Evolutionary conservation across 92 coral and sea anemone species (phyloP).

Genomic region (Actinernus sp.): DNA sequence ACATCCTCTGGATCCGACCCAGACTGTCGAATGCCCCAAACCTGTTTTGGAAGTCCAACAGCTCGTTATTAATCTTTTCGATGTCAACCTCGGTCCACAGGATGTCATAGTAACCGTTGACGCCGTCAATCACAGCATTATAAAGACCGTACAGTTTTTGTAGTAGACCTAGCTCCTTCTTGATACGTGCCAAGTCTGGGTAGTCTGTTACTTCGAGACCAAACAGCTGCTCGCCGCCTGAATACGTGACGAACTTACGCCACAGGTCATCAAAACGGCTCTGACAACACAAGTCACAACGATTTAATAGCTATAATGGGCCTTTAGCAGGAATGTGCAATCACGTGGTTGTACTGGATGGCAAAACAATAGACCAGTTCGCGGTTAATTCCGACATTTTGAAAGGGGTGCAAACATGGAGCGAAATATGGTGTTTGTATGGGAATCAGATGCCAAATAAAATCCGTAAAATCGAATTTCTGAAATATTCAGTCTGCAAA

Average conservation of each 20-base stretch:
- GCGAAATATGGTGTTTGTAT: too few species aligned
- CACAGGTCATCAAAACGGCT: constrained; percentile 87
- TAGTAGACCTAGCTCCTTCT: constrained; percentile 82
- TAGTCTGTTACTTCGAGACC: constrained; percentile 86
- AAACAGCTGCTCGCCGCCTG: constrained; percentile 90
- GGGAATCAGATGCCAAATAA: too few species aligned
- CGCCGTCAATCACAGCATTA: constrained; percentile 88
- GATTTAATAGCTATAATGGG: too few species aligned
- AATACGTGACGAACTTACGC: constrained; percentile 87
- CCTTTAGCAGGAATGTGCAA: too few species aligned
- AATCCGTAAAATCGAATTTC: too few species aligned
- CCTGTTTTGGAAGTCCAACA: constrained; percentile 93
- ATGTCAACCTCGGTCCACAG: constrained; percentile 93
- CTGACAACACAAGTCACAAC: constrained; percentile 15
- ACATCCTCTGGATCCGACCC: too few species aligned
- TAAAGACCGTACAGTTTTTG: constrained; percentile 91
- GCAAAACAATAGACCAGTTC: too few species aligned
- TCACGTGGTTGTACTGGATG: too few species aligned
- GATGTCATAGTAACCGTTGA: constrained; percentile 89
- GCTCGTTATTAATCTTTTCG: constrained; percentile 84
- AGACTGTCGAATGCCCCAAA: too few species aligned
- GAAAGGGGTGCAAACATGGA: too few species aligned
- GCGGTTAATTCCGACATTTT: too few species aligned
- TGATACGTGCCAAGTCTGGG: constrained; percentile 84
- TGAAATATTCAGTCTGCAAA: too few species aligned